phyloP scores from a whole-genome alignment of 1,140 invertebrate species.

The Lucilia cuprina region DNA sequence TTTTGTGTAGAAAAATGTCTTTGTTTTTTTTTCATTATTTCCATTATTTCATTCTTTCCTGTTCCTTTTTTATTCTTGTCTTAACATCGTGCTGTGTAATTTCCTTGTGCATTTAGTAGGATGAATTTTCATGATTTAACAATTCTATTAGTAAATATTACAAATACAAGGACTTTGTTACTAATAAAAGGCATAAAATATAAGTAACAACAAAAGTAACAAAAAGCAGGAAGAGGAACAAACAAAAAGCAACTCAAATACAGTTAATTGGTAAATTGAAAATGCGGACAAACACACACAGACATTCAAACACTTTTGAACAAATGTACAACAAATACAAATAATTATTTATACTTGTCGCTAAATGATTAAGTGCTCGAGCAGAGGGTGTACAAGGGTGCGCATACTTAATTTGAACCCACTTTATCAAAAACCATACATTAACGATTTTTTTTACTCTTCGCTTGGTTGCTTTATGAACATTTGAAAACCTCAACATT shows the following conservation, averaged over 20 bases:
- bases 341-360: not conserved
- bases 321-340: not conserved
- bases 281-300: not conserved
- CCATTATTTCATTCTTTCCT: not conserved
- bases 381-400: not conserved
- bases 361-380: not conserved
- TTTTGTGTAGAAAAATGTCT: not conserved
- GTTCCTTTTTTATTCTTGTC: not conserved
- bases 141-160: not conserved
- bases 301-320: not conserved
- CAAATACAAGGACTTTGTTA: not conserved
- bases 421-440: not conserved
- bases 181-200: not conserved
- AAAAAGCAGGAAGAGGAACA: not conserved
- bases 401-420: not conserved
- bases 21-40: not conserved
- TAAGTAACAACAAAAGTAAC: not conserved
- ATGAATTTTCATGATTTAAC: not conserved
- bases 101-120: not conserved
- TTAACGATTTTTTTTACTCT: not conserved
- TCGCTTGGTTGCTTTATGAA: not conserved
- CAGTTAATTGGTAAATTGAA: constrained; percentile 5
- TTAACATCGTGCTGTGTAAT: not conserved
- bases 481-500: not conserved
- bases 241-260: not conserved